Evolutionary conservation across 2,888 invertebrate species (phyloP).

Genomic region (Mycalesis mineus): DNA sequence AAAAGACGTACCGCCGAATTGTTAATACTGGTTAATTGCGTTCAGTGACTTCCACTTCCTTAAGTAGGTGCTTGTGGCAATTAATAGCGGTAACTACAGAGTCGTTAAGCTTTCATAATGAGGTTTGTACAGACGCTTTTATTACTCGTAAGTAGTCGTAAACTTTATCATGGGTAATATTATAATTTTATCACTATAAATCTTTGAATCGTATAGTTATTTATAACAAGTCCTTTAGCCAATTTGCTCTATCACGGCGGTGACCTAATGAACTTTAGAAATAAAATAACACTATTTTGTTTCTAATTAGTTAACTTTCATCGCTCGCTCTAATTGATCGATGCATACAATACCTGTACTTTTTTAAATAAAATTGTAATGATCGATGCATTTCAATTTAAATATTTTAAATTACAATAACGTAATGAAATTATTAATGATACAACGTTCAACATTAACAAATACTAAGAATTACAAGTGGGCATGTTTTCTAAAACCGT

Average conservation of each 20-base stretch:
- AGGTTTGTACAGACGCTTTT: constrained; percentile 1
- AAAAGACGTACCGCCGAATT: constrained; percentile 11
- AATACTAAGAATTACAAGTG: background rate
- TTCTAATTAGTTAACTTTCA: no score
- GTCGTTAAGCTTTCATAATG: constrained; percentile 7
- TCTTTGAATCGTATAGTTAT: background rate
- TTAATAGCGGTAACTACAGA: constrained; percentile 11
- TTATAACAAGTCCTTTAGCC: background rate
- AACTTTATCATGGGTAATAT: background rate
- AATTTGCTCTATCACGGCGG: no score
- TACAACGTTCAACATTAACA: no score
- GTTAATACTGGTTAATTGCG: constrained; percentile 21
- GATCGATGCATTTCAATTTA: no score
- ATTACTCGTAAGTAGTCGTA: background rate
- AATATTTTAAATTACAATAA: no score
- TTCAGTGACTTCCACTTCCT: constrained; percentile 17
- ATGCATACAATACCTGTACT: no score
- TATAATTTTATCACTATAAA: background rate
- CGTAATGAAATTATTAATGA: no score
- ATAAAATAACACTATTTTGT: no score
- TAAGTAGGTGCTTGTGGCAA: constrained; percentile 5
- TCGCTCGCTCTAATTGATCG: no score
- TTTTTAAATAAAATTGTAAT: no score
- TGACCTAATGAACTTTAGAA: no score
- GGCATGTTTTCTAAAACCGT: background rate